Conservation (phyloP, 2,888 invertebrate genomes). For the Rhaphigaster nebulosa region DNA sequence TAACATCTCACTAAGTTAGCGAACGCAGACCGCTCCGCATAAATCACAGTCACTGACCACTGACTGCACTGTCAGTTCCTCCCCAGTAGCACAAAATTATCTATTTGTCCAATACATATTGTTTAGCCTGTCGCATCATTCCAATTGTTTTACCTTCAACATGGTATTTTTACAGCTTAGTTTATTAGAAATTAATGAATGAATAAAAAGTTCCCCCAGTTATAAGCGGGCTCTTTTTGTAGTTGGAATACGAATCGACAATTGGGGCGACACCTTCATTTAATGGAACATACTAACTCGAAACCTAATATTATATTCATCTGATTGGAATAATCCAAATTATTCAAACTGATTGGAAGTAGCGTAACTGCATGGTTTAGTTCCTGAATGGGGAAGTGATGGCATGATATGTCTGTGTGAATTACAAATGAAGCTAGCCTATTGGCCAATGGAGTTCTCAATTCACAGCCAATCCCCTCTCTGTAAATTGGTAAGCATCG, state of each 20-base stretch:
- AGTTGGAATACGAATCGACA: not conserved
- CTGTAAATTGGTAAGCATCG: constrained; percentile 15
- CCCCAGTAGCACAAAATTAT: too few relatives aligned
- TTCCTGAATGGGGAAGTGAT: not conserved
- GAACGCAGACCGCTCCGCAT: not conserved
- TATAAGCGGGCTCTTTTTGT: too few relatives aligned
- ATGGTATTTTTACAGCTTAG: too few relatives aligned
- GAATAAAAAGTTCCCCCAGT: too few relatives aligned
- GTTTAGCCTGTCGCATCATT: too few relatives aligned
- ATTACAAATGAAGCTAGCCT: not conserved
- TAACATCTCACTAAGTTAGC: not conserved
- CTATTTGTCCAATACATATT: too few relatives aligned
- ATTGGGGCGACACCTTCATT: not conserved
- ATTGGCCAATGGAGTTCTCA: constrained; percentile 5
- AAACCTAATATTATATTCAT: not conserved
- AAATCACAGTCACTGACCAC: not conserved
- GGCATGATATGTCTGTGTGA: not conserved
- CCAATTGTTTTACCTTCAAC: too few relatives aligned
- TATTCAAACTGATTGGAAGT: not conserved
- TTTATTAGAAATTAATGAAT: too few relatives aligned
- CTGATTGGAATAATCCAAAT: not conserved
- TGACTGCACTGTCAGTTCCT: not conserved
- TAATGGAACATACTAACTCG: not conserved
- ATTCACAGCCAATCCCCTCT: not conserved
- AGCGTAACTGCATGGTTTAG: not conserved